Conservation (phyloP, 2,797 vertebrate genomes). For the Bradypus variegatus region DNA sequence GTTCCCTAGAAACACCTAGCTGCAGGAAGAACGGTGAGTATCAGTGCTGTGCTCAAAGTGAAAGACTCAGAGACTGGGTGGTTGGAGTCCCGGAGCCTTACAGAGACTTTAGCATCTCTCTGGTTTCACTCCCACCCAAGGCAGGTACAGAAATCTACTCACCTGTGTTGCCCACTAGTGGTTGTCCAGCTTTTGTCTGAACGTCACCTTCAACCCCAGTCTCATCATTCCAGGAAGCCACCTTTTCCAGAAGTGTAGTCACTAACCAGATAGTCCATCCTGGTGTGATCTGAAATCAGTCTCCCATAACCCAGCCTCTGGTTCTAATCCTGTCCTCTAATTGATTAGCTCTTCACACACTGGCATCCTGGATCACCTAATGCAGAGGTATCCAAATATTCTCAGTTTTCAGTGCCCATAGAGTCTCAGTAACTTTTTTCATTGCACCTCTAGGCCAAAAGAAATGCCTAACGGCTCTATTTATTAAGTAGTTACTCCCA, state of each 20-base stretch:
- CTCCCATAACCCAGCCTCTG: no score
- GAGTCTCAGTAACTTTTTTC: background rate
- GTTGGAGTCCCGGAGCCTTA: background rate
- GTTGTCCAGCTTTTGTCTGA: background rate
- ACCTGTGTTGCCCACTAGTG: background rate
- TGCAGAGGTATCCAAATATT: background rate
- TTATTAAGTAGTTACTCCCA: background rate
- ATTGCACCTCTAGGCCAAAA: background rate
- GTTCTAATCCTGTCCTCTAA: no score
- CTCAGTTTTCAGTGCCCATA: background rate
- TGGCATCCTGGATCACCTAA: background rate
- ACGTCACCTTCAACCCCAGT: background rate
- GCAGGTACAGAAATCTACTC: background rate
- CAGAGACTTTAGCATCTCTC: background rate
- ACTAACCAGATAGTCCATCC: background rate
- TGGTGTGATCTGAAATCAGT: background rate
- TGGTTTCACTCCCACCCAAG: background rate
- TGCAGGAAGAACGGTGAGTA: background rate
- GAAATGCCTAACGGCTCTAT: background rate
- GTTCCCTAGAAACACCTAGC: background rate
- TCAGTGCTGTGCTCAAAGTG: background rate
- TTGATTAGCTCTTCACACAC: background rate
- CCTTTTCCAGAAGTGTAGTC: background rate
- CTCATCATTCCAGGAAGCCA: background rate
- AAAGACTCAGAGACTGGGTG: background rate